A percentile compares a stretch with the other conserved stretches of the same genome.
Evolutionary conservation across 2,113 vertebrate species (phyloP).

Genomic region (Tetrax tetrax): DNA sequence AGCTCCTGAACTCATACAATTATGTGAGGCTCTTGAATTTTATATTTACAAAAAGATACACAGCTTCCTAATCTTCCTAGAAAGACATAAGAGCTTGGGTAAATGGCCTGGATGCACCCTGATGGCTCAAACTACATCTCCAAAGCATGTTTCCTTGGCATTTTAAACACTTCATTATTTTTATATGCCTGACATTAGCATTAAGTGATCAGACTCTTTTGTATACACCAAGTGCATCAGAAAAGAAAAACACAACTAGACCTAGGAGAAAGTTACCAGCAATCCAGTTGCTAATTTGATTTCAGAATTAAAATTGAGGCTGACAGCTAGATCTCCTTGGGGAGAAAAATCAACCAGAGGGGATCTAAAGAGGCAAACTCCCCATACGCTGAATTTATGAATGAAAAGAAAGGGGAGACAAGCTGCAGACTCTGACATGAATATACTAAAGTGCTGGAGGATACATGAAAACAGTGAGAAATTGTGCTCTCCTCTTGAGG

Average conservation of each 20-base stretch:
- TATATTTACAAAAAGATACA: accelerated
- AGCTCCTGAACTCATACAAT: background rate
- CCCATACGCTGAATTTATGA: background rate
- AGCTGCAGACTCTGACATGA: background rate
- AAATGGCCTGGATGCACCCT: background rate
- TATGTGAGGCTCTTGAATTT: background rate
- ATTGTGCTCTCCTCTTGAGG: background rate
- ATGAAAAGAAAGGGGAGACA: background rate
- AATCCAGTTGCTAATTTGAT: background rate
- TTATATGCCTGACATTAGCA: background rate
- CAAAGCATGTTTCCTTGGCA: background rate
- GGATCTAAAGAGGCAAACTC: background rate
- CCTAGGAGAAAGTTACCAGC: background rate
- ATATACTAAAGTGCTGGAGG: background rate
- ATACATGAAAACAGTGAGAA: background rate
- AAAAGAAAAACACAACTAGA: accelerated
- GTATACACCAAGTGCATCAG: background rate
- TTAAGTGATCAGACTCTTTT: background rate
- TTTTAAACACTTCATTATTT: background rate
- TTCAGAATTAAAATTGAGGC: background rate
- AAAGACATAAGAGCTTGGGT: background rate
- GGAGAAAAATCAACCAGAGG: background rate
- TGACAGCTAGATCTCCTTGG: background rate
- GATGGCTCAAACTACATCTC: background rate
- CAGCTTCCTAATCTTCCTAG: background rate